These are phyloP conservation scores for Enteromius anoplus DNA, from an alignment of 2,797 vertebrate species.

Conservation along the genomic window DNA sequence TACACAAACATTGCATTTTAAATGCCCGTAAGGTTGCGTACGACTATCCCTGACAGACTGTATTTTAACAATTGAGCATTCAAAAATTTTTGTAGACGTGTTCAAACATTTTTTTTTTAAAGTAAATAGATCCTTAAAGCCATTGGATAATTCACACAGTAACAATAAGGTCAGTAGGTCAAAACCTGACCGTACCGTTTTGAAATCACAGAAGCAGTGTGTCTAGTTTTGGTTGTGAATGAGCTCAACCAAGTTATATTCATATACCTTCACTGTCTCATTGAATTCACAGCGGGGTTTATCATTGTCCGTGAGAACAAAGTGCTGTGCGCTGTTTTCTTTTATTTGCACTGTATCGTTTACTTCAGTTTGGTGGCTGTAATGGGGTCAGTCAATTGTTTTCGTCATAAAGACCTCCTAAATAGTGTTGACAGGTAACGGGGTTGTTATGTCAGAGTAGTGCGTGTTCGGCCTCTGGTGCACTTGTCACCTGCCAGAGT, in stretches of 20 bases:
- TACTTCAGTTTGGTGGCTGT: constrained; percentile 1
- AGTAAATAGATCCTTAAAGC: neutral
- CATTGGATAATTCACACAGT: neutral
- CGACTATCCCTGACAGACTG: neutral
- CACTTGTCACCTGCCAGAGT: constrained; percentile 55
- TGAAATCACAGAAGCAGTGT: neutral
- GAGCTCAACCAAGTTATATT: neutral
- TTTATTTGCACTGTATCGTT: neutral
- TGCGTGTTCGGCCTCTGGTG: neutral
- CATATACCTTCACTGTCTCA: neutral
- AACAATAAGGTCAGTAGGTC: neutral
- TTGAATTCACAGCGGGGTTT: neutral
- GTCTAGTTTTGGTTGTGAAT: neutral
- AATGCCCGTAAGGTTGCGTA: neutral
- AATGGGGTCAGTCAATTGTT: constrained; percentile 28
- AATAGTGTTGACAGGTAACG: neutral
- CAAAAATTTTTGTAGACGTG: neutral
- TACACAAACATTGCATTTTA: too few relatives aligned
- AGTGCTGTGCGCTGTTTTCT: neutral
- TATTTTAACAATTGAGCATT: neutral
- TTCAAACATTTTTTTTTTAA: neutral
- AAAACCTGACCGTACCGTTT: neutral
- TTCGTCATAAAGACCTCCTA: neutral
- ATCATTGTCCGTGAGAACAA: neutral
- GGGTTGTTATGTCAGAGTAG: neutral